Evolutionary conservation across 2,113 vertebrate species (phyloP), one percentile per base, ranked within the genome.

Genomic region (Cheilinus undulatus): DNA sequence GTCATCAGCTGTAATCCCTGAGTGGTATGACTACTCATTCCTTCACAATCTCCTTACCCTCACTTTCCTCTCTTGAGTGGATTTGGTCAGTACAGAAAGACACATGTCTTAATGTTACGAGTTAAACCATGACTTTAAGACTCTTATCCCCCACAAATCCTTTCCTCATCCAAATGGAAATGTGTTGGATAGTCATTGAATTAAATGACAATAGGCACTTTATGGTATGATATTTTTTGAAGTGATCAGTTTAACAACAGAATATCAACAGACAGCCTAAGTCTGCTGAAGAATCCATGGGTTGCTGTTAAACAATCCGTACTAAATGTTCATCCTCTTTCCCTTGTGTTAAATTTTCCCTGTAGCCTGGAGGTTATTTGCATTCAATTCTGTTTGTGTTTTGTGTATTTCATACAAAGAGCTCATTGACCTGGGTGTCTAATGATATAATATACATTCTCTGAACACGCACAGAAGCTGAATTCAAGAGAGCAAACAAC

Each of bases 121-220:
- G 61, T 62, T 75, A 65, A 51, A 73, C 28, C 42, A 26, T 1
- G 32, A 50, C 4, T 59, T 22, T 85, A 89, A 87, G 88, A 78
- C 62, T 85, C 69, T 90, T 84, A 85, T 83, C 30, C 65, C 30
- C 53, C 22, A 13, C 58, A 85, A 90, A 88, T 88, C 79, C 81
- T 51, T 60, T 69, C 36, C 52, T 48, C 48, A 57, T 1, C 66
- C 64, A 45, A 69, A 61, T 69, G 52, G 50, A 80, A 72, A 86
- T 69, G 60, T 82, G 86, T 71, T 51, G 67, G 19, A 62, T 1
- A 19, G 49, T 51, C 42, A 45, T 57, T 69, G 67, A 78, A 85
- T 78, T 11, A 71, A 75, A 68, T 10, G 6, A 32, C 5, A 64
- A 73, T 43, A 27, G 54, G 46, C 13, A 10, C 10, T 24, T 69